Evolutionary conservation across 1,140 invertebrate genomes (phyloP).

Genomic region (Caenorhabditis latens): DNA sequence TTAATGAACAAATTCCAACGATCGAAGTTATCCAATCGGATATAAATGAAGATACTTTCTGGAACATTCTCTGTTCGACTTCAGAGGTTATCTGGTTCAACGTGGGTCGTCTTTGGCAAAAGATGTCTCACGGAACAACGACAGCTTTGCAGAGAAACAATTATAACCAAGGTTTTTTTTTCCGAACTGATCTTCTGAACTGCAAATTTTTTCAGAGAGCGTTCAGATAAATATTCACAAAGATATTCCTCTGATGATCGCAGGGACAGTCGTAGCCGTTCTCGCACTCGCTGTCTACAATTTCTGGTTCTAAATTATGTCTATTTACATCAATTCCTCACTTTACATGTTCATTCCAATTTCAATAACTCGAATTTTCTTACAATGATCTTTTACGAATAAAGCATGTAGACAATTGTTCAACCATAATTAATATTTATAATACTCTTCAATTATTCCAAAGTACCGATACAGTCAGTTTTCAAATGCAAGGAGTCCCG

Average conservation of each 20-base stretch:
- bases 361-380: no score
- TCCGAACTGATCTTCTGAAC: no score
- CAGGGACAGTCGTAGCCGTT: no score
- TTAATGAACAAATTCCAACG: not conserved
- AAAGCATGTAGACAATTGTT: no score
- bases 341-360: no score
- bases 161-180: not conserved
- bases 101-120: not conserved
- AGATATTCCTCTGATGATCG: no score
- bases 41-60: not conserved
- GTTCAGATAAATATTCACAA: no score
- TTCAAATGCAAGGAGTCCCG: not conserved
- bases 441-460: conserved; percentile 6
- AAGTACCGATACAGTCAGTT: not conserved
- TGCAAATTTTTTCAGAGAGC: not conserved
- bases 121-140: not conserved
- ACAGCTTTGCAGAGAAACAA: not conserved
- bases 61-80: not conserved
- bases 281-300: not conserved
- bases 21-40: not conserved
- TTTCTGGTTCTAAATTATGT: not conserved
- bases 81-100: not conserved
- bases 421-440: not conserved
- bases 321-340: no score
- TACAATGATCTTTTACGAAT: no score